A percentile compares a stretch with the other conserved stretches of the same genome.
Conservation (phyloP, 1,140 invertebrate species). For the Macrosteles quadrilineatus region DNA sequence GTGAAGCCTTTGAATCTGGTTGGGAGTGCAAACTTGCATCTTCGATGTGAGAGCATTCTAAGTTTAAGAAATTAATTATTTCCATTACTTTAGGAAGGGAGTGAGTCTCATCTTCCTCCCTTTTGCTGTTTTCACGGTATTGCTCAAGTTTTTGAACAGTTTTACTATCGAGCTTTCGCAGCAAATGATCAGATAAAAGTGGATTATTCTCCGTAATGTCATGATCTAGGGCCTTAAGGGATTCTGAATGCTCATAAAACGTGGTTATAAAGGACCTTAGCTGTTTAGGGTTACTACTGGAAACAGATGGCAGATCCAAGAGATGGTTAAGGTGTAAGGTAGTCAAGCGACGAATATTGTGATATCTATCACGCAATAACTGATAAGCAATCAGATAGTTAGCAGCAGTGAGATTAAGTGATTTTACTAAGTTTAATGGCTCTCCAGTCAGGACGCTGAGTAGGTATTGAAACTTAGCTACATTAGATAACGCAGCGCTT, state of each 20-base stretch:
- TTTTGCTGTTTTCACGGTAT: background rate
- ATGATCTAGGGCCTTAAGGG: background rate
- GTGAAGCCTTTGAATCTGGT: background rate
- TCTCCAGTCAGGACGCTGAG: background rate
- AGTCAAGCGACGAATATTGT: background rate
- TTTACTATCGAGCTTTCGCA: background rate
- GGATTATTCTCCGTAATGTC: background rate
- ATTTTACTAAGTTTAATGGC: background rate
- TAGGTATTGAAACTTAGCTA: background rate
- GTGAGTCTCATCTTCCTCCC: background rate
- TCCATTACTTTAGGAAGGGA: background rate
- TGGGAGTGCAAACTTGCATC: background rate
- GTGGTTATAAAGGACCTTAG: background rate
- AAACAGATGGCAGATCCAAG: background rate
- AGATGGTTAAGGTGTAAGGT: background rate
- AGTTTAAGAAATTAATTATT: background rate
- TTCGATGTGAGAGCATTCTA: background rate
- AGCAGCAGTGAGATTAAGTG: background rate
- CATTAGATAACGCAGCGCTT: background rate
- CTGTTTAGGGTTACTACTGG: background rate
- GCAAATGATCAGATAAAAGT: background rate
- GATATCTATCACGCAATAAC: background rate
- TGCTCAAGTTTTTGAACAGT: background rate
- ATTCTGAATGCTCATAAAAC: background rate
- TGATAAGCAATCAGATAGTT: background rate